phyloP scores from a whole-genome alignment of 1,140 invertebrate species.

The Drosophila orena region DNA sequence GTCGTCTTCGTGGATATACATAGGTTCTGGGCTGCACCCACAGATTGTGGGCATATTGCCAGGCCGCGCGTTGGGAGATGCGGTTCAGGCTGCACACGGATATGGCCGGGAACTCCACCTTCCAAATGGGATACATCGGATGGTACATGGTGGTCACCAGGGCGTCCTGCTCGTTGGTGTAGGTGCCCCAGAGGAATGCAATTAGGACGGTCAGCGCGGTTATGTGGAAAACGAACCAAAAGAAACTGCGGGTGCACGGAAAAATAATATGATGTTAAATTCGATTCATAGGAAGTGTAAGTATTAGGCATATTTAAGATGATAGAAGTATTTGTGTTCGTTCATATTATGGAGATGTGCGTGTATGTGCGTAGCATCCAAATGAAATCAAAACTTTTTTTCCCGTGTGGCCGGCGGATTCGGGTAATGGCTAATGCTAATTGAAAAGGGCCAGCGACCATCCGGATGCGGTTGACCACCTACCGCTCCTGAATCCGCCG shows the following conservation, averaged over 20 bases:
- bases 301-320: not conserved
- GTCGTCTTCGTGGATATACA: too few relatives aligned
- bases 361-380: too few relatives aligned
- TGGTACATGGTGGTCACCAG: conserved; percentile 86
- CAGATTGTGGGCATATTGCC: conserved; percentile 85
- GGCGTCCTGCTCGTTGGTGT: conserved; percentile 85
- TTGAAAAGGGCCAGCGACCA: conserved; percentile 44
- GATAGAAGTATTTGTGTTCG: too few relatives aligned
- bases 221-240: conserved; percentile 86
- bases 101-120: conserved; percentile 87
- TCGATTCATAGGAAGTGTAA: not conserved
- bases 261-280: not conserved
- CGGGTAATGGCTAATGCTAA: conserved; percentile 48
- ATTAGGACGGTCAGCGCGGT: conserved; percentile 85
- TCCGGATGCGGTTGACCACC: conserved; percentile 27
- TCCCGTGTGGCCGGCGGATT: conserved; percentile 10
- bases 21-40: conserved; percentile 53
- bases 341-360: too few relatives aligned
- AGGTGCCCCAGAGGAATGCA: conserved; percentile 85
- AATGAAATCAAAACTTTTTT: not conserved
- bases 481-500: conserved; percentile 73
- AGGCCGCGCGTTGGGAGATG: conserved; percentile 85
- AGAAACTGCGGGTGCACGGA: conserved; percentile 77
- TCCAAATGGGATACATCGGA: conserved; percentile 86
- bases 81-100: conserved; percentile 87